Conservation (phyloP, 1,140 invertebrate genomes). For the Caenorhabditis brenneri region DNA sequence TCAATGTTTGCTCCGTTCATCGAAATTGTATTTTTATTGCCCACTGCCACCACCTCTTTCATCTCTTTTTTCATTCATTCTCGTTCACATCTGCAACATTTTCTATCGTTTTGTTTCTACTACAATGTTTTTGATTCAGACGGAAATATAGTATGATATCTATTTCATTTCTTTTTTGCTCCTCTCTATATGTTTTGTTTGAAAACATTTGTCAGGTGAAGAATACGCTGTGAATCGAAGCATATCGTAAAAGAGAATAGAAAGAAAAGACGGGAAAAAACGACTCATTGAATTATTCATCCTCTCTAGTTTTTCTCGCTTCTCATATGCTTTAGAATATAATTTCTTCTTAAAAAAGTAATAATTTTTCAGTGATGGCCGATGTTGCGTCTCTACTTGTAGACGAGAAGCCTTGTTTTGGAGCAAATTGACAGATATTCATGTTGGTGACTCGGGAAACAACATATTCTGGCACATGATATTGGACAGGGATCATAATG, state of each 20-base stretch:
- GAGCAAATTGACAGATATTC: constrained; percentile 28
- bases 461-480: constrained; percentile 51
- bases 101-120: background rate
- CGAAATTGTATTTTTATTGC: constrained; percentile 40
- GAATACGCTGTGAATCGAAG: background rate
- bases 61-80: background rate
- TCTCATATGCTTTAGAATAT: background rate
- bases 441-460: constrained; percentile 10
- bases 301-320: background rate
- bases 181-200: background rate
- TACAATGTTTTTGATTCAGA: background rate
- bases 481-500: constrained; percentile 52
- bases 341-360: background rate
- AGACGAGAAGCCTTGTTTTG: constrained; percentile 43
- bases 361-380: background rate
- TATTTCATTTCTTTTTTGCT: background rate
- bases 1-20: constrained; percentile 42
- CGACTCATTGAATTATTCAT: background rate
- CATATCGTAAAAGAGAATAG: background rate
- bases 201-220: no score
- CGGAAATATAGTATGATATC: constrained; percentile 17
- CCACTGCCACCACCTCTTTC: no score
- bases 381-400: constrained; percentile 12
- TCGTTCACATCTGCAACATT: constrained; percentile 18
- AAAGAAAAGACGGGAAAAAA: background rate